Evolutionary conservation across 1,140 invertebrate genomes (phyloP).

Genomic region (Calliopsis andreniformis): DNA sequence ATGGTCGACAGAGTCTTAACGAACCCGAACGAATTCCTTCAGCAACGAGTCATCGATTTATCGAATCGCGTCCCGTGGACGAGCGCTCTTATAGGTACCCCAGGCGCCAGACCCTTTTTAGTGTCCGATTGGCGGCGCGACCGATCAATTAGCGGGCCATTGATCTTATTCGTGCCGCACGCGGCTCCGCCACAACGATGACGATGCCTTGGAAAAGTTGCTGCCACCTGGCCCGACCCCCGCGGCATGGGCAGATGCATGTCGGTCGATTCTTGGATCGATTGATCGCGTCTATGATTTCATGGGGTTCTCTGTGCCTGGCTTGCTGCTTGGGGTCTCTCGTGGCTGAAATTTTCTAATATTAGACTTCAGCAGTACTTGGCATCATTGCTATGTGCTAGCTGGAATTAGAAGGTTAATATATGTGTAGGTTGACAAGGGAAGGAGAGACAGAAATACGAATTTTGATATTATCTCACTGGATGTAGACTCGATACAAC

Average conservation of each 20-base stretch:
- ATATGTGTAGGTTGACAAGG: too few relatives aligned
- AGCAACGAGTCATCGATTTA: constrained; percentile 33
- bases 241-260: constrained; percentile 66
- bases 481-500: too few relatives aligned
- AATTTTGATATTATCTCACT: too few relatives aligned
- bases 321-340: too few relatives aligned
- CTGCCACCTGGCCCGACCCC: constrained; percentile 74
- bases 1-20: constrained; percentile 42
- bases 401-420: too few relatives aligned
- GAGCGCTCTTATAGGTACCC: constrained; percentile 1
- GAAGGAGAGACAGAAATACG: too few relatives aligned
- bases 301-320: background rate
- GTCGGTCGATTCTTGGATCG: constrained; percentile 47
- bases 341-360: too few relatives aligned
- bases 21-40: constrained; percentile 45
- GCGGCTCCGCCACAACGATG: constrained; percentile 11
- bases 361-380: too few relatives aligned
- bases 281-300: constrained; percentile 62
- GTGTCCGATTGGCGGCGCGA: constrained; percentile 46
- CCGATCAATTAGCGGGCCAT: constrained; percentile 66
- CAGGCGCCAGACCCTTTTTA: constrained; percentile 54
- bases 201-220: constrained; percentile 65
- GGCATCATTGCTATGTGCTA: too few relatives aligned
- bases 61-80: constrained; percentile 16
- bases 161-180: constrained; percentile 56